Conservation (phyloP, 1,140 invertebrate species). For the Nebria ingens region DNA sequence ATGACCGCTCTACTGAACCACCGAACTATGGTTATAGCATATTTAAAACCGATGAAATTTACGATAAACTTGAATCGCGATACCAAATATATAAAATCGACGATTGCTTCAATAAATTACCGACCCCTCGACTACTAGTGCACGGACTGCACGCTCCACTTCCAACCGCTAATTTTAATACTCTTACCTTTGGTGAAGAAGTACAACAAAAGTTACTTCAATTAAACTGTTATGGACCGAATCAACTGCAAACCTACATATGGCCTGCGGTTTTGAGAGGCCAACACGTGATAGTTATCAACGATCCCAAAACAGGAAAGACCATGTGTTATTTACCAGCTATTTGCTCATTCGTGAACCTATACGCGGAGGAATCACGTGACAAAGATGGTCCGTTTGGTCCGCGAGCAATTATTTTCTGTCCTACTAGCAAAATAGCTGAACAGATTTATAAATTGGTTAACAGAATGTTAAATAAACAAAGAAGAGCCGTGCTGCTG, state of each 20-base stretch:
- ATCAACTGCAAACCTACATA: constrained; percentile 35
- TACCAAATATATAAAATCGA: no score
- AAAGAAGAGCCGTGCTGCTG: constrained; percentile 16
- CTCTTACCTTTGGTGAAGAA: constrained; percentile 19
- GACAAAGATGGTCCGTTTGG: constrained; percentile 17
- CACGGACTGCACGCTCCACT: constrained; percentile 17
- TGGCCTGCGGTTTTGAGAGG: constrained; percentile 38
- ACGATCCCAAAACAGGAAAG: constrained; percentile 36
- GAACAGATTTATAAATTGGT: constrained; percentile 22
- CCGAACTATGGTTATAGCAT: no score
- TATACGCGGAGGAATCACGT: constrained; percentile 26
- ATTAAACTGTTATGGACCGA: constrained; percentile 19
- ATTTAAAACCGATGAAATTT: no score
- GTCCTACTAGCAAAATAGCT: constrained; percentile 19
- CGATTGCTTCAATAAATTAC: no score
- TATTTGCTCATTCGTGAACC: constrained; percentile 32
- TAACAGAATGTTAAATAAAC: constrained; percentile 16
- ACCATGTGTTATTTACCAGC: constrained; percentile 41
- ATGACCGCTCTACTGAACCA: no score
- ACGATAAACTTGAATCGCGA: no score
- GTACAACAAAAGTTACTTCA: constrained; percentile 19
- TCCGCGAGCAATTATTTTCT: constrained; percentile 24
- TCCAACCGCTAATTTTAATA: constrained; percentile 15
- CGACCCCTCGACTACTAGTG: neutral
- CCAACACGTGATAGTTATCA: constrained; percentile 36